Base-by-base conservation (phyloP, 2,113 vertebrate genomes). In the Pollimyrus isidori region DNA sequence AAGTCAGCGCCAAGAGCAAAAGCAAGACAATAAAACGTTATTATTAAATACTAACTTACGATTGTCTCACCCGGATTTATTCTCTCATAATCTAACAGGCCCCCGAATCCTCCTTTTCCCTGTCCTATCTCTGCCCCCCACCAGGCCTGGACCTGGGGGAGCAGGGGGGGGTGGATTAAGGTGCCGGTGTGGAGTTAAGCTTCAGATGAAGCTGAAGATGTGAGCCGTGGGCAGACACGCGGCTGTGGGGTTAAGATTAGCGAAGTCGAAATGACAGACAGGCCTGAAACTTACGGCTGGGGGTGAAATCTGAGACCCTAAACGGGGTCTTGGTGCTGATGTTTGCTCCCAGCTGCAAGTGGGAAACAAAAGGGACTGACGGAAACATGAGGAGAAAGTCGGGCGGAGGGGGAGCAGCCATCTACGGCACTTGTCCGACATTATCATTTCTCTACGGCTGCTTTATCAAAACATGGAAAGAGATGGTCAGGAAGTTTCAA, bases 111-210 rank as follows among this genome's bases (percentile, higher is more conserved):
- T 52, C 82, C 89, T 62, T 62, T 65, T 48, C 26, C 90, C 56
- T 86, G 39, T 17, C 48, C 76, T 89, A 90, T 89, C 35, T 52
- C 65, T 85, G 82, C 90, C 90, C 86, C 76, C 26, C 23, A 3
- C 35, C 93, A 94, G 94, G 93, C 93, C 87, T 50, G 89, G 84
- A 90, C 88, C 73, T n/a, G 10, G 45, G 21, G 6, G n/a, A n/a
- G n/a, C n/a, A n/a, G n/a, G 15, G 73, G 15, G 5, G n/a, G 19
- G 30, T 48, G 93, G 95, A 94, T 95, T 95, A 95, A 92, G 80
- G 35, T 90, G 89, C 73, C 9, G 89, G 90, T 88, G 91, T 65
- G 93, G 92, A 92, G 93, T 90, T 84, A 91, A 94, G 88, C 90
- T 91, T 91, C 93, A 94, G 92, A 92, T 91, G 91, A 91, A 92